Conservation (phyloP, 1,140 invertebrate species). For the Lutraria rhynchaena region DNA sequence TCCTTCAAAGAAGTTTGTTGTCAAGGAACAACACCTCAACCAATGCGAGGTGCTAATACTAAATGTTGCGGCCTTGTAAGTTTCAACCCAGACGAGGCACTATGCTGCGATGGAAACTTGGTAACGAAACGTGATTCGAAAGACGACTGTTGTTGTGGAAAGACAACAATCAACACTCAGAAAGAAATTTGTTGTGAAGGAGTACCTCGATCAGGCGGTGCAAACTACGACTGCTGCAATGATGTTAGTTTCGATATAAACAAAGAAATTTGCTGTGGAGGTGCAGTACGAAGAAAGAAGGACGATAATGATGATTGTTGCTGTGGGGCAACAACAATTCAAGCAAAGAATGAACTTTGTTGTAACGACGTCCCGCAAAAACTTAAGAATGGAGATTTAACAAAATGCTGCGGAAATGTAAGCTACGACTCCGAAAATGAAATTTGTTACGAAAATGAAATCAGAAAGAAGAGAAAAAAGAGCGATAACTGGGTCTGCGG, state of each 20-base stretch:
- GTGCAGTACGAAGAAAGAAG: constrained; percentile 30
- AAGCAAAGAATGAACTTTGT: constrained; percentile 45
- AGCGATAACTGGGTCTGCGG: constrained; percentile 51
- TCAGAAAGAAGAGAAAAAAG: constrained; percentile 47
- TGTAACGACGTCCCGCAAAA: constrained; percentile 53
- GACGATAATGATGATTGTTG: constrained; percentile 41
- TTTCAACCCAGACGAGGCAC: constrained; percentile 15
- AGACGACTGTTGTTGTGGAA: constrained; percentile 54
- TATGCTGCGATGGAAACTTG: constrained; percentile 46
- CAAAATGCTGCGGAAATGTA: constrained; percentile 45
- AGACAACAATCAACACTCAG: constrained; percentile 46
- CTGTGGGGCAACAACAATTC: constrained; percentile 50
- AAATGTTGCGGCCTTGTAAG: constrained; percentile 47
- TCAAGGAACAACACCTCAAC: constrained; percentile 48
- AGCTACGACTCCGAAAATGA: constrained; percentile 46
- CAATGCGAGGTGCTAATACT: constrained; percentile 38
- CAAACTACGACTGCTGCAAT: constrained; percentile 48
- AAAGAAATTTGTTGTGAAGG: constrained; percentile 54
- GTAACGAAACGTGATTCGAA: constrained; percentile 22
- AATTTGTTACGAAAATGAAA: constrained; percentile 47
- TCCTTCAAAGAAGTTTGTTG: constrained; percentile 56
- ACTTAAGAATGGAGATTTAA: constrained; percentile 41
- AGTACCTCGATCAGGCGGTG: constrained; percentile 43
- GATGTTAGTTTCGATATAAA: constrained; percentile 35
- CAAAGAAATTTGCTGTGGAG: constrained; percentile 41